phyloP scores from a whole-genome alignment of 2,113 vertebrate species.

The Aleadryas rufinucha region DNA sequence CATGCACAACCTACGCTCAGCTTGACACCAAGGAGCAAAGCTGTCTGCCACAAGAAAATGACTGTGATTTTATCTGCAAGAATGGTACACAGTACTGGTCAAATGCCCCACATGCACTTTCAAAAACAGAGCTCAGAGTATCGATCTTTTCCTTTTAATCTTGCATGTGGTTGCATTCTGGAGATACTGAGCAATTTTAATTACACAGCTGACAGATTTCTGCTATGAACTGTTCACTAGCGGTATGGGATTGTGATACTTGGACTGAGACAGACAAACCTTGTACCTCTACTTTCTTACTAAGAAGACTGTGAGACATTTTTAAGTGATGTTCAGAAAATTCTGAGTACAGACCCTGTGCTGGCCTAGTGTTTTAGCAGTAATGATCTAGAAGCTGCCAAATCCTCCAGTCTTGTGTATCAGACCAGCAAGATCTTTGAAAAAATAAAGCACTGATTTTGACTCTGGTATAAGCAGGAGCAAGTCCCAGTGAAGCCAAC shows the following conservation, averaged over 20 bases:
- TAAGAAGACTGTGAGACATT: not conserved
- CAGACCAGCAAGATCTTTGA: not conserved
- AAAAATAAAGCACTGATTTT: not conserved
- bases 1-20: rapidly evolving
- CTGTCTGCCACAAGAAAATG: not conserved
- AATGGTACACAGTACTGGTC: not conserved
- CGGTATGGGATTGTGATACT: not conserved
- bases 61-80: not conserved
- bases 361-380: not conserved
- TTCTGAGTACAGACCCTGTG: not conserved
- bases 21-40: not conserved
- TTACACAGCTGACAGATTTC: not conserved
- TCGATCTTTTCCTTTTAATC: not conserved
- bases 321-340: not conserved
- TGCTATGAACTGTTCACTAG: not conserved
- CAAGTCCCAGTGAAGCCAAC: not conserved
- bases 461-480: not conserved
- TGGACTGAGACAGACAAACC: not conserved
- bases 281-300: not conserved
- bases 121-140: not conserved
- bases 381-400: not conserved
- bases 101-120: not conserved
- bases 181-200: not conserved
- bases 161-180: not conserved
- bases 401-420: not conserved